phyloP scores from a whole-genome alignment of 2,888 invertebrate genomes.

The Chrysolina americana region DNA sequence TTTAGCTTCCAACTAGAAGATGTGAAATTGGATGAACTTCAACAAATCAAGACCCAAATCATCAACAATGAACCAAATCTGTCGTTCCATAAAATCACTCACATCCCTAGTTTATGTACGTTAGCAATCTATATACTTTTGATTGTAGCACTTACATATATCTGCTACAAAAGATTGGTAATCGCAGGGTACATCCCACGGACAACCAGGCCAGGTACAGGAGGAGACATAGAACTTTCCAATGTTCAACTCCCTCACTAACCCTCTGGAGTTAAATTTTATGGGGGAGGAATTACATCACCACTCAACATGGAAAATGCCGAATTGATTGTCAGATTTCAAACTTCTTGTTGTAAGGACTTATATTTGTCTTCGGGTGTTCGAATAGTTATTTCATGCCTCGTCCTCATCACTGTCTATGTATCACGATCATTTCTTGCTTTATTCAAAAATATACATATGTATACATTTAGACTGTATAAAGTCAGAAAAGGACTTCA shows the following conservation, averaged over 20 bases:
- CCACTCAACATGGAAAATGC: too few species aligned
- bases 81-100: not conserved
- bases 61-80: not conserved
- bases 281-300: too few species aligned
- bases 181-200: not conserved
- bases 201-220: not conserved
- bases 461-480: too few species aligned
- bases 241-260: not conserved
- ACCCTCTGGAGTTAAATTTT: not conserved
- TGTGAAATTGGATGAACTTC: not conserved
- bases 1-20: not conserved
- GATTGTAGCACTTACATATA: not conserved
- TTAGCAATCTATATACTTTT: not conserved
- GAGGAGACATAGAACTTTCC: not conserved
- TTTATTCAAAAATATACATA: too few species aligned
- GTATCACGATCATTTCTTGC: too few species aligned
- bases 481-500: too few species aligned
- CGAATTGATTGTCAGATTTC: too few species aligned
- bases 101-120: not conserved
- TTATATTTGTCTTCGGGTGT: too few species aligned
- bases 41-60: not conserved
- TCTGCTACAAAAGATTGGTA: not conserved
- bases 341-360: too few species aligned
- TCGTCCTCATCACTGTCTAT: too few species aligned
- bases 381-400: too few species aligned